Evolutionary conservation across 2,888 invertebrate species (phyloP).

Genomic region (Teleogryllus oceanicus): DNA sequence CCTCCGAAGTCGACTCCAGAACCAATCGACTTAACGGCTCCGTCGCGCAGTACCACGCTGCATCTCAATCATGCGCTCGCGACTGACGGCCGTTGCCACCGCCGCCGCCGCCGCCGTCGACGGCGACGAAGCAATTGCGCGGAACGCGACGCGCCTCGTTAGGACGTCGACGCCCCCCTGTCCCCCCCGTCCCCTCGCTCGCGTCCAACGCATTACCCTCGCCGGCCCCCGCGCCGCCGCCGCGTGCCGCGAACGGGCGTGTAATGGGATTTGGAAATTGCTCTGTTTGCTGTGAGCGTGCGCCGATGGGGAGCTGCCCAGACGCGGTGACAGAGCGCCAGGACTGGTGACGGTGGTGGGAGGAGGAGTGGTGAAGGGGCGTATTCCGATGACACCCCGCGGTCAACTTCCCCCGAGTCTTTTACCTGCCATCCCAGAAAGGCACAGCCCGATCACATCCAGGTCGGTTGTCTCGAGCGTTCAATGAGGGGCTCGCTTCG

Average conservation of each 20-base stretch:
- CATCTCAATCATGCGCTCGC: slow-evolving; percentile 5
- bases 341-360: no score
- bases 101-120: not conserved
- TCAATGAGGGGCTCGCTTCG: no score
- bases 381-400: no score
- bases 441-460: no score
- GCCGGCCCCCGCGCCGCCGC: not conserved
- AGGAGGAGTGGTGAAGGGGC: no score
- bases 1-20: not conserved
- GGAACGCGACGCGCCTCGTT: slow-evolving; percentile 3
- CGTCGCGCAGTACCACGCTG: not conserved
- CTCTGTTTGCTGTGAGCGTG: not conserved
- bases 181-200: not conserved
- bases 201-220: not conserved
- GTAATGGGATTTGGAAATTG: slow-evolving; percentile 9
- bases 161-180: slow-evolving; percentile 9
- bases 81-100: not conserved
- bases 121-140: not conserved
- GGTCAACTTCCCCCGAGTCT: no score
- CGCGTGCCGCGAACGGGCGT: slow-evolving; percentile 18
- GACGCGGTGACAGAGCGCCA: no score
- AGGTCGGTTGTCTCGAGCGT: no score
- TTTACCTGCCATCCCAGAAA: no score
- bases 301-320: not conserved
- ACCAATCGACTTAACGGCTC: not conserved